Evolutionary conservation across 2,113 vertebrate species (phyloP).

Genomic region (Bubo blakistoni): DNA sequence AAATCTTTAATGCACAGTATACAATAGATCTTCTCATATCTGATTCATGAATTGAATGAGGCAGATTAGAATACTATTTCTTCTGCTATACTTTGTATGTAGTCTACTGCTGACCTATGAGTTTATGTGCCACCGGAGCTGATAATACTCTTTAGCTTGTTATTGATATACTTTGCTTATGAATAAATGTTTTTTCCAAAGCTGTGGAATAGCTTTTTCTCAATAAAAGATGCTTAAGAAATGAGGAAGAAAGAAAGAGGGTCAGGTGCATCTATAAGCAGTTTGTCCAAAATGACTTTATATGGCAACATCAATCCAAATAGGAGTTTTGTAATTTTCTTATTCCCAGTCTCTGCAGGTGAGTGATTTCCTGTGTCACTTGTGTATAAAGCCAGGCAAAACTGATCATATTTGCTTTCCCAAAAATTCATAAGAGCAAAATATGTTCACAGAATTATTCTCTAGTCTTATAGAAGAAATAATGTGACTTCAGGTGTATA

Average conservation of each 20-base stretch:
- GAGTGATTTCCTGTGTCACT: neutral
- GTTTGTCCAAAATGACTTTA: neutral
- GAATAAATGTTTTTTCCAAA: neutral
- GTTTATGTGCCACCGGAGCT: neutral
- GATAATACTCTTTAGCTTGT: neutral
- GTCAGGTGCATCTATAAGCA: neutral
- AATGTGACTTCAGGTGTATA: neutral
- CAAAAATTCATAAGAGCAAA: neutral
- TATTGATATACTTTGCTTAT: neutral
- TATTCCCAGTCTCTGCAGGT: neutral
- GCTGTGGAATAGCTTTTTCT: neutral
- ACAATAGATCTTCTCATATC: neutral
- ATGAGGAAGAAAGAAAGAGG: neutral
- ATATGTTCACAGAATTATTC: neutral
- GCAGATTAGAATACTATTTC: neutral
- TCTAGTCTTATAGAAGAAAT: neutral
- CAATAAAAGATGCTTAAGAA: neutral
- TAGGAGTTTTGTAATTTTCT: neutral
- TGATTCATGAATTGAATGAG: neutral
- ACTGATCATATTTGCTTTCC: neutral
- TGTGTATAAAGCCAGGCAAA: neutral
- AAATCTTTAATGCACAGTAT: neutral
- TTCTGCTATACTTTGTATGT: neutral
- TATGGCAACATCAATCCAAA: neutral
- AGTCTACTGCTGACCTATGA: neutral